A percentile compares a stretch with the other conserved stretches of the same genome.
Evolutionary conservation across 2,797 vertebrate genomes (phyloP).

Genomic region (Cossypha caffra): DNA sequence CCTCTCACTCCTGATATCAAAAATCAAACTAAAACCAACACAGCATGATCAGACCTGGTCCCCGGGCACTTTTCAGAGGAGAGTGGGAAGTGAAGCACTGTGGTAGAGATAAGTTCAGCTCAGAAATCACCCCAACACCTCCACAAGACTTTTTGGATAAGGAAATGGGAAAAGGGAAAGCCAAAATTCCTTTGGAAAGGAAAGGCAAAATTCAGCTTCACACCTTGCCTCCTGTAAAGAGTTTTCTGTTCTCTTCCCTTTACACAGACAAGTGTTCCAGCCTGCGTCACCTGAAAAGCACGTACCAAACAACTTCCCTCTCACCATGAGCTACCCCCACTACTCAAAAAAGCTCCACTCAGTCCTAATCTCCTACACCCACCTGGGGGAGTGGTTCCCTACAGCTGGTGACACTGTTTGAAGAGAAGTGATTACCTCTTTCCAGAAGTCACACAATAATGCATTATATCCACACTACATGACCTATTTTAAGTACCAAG

Average conservation of each 20-base stretch:
- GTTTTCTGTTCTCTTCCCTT: background rate
- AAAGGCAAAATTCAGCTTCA: background rate
- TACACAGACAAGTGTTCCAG: background rate
- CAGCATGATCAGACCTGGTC: background rate
- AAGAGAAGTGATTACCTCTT: background rate
- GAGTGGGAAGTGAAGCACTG: background rate
- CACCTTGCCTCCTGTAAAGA: background rate
- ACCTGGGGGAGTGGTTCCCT: background rate
- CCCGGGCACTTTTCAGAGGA: background rate
- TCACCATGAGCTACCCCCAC: accelerated
- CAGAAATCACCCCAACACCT: background rate
- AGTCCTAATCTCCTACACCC: background rate
- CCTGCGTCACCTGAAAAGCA: background rate
- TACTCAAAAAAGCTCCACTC: background rate
- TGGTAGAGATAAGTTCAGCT: background rate
- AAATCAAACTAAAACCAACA: background rate
- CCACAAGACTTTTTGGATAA: background rate
- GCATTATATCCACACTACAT: background rate
- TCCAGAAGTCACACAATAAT: background rate
- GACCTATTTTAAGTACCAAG: background rate
- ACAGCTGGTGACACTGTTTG: background rate
- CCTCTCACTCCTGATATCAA: background rate
- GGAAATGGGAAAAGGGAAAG: background rate
- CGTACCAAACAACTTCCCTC: background rate
- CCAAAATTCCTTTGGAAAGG: background rate